phyloP scores from a whole-genome alignment of 2,113 vertebrate genomes.

The Trematomus loennbergii region DNA sequence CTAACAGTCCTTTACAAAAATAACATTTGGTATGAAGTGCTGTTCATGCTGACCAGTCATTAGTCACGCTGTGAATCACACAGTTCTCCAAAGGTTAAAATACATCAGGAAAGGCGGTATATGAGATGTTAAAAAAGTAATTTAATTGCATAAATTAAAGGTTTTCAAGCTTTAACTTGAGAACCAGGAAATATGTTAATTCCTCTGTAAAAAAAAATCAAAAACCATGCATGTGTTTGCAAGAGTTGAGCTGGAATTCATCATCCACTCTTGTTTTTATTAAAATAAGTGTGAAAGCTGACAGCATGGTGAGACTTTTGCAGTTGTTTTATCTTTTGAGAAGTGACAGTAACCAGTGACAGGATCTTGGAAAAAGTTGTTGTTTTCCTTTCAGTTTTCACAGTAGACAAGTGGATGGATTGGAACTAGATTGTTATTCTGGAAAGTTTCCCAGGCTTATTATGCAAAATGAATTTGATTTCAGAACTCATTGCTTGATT shows the following conservation, averaged over 20 bases:
- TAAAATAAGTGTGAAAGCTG: constrained; percentile 29
- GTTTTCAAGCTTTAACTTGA: not conserved
- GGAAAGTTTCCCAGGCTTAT: constrained; percentile 21
- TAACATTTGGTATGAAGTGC: constrained; percentile 50
- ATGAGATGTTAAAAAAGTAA: not conserved
- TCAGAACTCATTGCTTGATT: constrained; percentile 2
- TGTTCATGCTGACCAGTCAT: constrained; percentile 43
- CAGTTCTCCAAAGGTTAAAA: constrained; percentile 25
- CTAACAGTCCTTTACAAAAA: constrained; percentile 55
- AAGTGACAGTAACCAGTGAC: constrained; percentile 51
- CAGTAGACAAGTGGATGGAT: constrained; percentile 11
- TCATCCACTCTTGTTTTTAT: constrained; percentile 13
- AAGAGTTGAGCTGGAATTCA: not conserved
- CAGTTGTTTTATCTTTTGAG: constrained; percentile 43
- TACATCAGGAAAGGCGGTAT: constrained; percentile 16
- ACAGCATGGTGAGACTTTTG: constrained; percentile 12
- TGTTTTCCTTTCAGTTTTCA: constrained; percentile 13
- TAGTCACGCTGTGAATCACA: constrained; percentile 63
- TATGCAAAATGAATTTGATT: constrained; percentile 3
- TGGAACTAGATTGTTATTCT: constrained; percentile 33
- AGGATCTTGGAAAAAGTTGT: constrained; percentile 47
- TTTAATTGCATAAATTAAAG: constrained; percentile 14
- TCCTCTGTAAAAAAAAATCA: not conserved
- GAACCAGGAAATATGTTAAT: not conserved
- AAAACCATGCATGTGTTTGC: not conserved